Evolutionary conservation across 2,888 invertebrate genomes (phyloP).

Genomic region (Trissolcus japonicus): DNA sequence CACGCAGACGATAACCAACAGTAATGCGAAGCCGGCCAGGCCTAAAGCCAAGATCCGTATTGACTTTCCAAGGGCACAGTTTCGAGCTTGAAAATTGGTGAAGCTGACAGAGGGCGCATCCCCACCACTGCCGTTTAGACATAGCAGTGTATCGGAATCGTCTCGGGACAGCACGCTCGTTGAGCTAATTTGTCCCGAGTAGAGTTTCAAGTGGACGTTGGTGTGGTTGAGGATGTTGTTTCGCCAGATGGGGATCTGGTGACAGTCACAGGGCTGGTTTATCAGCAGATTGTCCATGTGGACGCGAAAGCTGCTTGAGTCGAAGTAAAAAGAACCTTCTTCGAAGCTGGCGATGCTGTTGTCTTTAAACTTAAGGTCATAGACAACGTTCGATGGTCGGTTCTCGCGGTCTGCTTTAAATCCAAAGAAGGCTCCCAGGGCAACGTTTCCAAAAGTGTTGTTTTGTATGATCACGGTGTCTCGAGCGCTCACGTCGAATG

Average conservation of each 20-base stretch:
- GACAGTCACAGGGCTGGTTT: conserved; percentile 80
- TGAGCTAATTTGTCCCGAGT: conserved; percentile 59
- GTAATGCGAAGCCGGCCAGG: conserved; percentile 56
- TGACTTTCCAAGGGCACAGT: conserved; percentile 68
- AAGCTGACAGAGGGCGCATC: conserved; percentile 63
- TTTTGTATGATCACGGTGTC: conserved; percentile 83
- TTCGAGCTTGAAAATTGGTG: conserved; percentile 66
- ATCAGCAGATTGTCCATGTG: conserved; percentile 80
- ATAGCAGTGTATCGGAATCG: conserved; percentile 69
- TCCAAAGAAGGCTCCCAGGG: conserved; percentile 81
- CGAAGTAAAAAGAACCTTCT: conserved; percentile 80
- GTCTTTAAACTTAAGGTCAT: conserved; percentile 81
- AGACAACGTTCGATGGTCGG: conserved; percentile 76
- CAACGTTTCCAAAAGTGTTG: conserved; percentile 80
- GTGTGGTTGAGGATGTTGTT: conserved; percentile 72
- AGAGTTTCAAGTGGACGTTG: conserved; percentile 68
- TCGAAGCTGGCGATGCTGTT: conserved; percentile 80
- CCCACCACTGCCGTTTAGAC: conserved; percentile 61
- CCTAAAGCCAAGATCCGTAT: conserved; percentile 65
- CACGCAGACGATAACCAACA: conserved; percentile 59
- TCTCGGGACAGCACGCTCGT: conserved; percentile 58
- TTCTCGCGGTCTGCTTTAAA: conserved; percentile 77
- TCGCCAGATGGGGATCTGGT: conserved; percentile 74
- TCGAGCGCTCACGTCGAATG: conserved; percentile 80
- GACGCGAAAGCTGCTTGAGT: conserved; percentile 78